Percentiles rank a stretch among this genome's conserved stretches.
Conservation (phyloP, 2,888 invertebrate genomes). For the Gastracanthus pulcherrimus region DNA sequence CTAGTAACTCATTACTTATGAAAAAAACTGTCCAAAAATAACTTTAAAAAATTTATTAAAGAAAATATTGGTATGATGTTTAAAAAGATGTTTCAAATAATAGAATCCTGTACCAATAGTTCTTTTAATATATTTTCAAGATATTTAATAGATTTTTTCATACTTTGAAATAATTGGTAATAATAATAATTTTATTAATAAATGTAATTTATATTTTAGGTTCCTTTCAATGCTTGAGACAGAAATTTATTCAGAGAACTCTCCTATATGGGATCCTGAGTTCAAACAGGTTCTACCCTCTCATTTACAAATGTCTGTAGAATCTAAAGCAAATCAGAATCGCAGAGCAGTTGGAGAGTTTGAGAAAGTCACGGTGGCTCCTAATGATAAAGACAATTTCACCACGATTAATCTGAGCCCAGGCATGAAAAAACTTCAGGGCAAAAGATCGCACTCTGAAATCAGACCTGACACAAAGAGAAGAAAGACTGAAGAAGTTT, state of each 20-base stretch:
- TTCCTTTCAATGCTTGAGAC: slow-evolving; percentile 93
- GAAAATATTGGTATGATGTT: not conserved
- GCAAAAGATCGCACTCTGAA: slow-evolving; percentile 69
- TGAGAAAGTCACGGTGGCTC: slow-evolving; percentile 82
- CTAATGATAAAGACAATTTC: slow-evolving; percentile 84
- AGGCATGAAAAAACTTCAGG: slow-evolving; percentile 76
- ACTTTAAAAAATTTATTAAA: slow-evolving; percentile 13
- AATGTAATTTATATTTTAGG: slow-evolving; percentile 76
- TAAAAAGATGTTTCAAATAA: not conserved
- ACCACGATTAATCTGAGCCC: slow-evolving; percentile 84
- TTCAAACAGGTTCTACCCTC: slow-evolving; percentile 87
- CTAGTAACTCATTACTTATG: not conserved
- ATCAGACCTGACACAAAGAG: slow-evolving; percentile 70
- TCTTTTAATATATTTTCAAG: slow-evolving; percentile 10
- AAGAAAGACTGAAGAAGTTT: slow-evolving; percentile 78
- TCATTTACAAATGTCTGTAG: slow-evolving; percentile 83
- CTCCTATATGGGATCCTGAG: slow-evolving; percentile 96
- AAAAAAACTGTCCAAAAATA: not conserved
- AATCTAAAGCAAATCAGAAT: slow-evolving; percentile 78
- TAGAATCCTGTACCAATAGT: not conserved
- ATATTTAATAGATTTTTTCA: not conserved
- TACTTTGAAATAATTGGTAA: not conserved
- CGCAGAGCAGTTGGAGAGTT: slow-evolving; percentile 80
- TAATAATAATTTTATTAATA: slow-evolving; percentile 9
- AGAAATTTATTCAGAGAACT: slow-evolving; percentile 90